Percentiles rank a stretch among this genome's conserved stretches.
Evolutionary conservation across 2,797 vertebrate genomes (phyloP).

Genomic region (Gallirallus australis): DNA sequence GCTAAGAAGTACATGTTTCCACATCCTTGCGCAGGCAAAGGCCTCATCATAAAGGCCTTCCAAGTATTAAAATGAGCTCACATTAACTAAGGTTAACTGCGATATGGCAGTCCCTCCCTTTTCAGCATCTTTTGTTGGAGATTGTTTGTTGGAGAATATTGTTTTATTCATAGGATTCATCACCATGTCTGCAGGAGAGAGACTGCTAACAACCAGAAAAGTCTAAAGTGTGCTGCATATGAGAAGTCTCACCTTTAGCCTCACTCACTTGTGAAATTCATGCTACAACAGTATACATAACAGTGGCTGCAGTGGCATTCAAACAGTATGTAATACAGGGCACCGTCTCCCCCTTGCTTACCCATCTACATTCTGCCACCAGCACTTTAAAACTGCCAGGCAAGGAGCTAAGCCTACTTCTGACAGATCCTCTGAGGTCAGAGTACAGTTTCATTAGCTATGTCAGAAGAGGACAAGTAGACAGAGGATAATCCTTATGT

Average conservation of each 20-base stretch:
- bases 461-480: constrained; percentile 10
- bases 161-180: not conserved
- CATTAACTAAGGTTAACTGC: not conserved
- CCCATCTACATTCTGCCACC: not conserved
- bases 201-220: not conserved
- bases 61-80: not conserved
- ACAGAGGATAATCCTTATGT: not conserved
- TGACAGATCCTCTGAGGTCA: constrained; percentile 23
- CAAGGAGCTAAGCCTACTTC: not conserved
- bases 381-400: not conserved
- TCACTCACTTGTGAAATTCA: not conserved
- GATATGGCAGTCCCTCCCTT: not conserved
- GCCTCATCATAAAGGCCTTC: not conserved
- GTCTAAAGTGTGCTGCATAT: not conserved
- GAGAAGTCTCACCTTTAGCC: not conserved
- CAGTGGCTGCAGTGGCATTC: not conserved
- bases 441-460: not conserved
- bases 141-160: not conserved
- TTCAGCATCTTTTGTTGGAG: not conserved
- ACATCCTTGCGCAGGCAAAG: not conserved
- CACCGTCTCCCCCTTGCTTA: not conserved
- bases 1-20: not conserved
- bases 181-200: not conserved
- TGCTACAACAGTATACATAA: not conserved
- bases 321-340: not conserved